A percentile compares a stretch with the other conserved stretches of the same genome.
Conservation (phyloP, 2,113 vertebrate species). For the Corythaeola cristata region DNA sequence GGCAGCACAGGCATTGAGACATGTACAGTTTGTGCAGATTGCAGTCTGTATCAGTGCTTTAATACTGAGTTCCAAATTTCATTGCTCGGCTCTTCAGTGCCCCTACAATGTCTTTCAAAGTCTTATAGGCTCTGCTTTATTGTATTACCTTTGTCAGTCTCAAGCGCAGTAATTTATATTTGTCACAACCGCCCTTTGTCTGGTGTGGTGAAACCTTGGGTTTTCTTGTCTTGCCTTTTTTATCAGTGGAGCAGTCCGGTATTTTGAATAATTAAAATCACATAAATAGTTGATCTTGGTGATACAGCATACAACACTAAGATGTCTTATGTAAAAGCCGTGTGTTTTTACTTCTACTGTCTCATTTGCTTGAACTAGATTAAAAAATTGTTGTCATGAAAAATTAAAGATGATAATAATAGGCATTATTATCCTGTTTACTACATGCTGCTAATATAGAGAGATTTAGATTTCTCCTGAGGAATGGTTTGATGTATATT, state of each 20-base stretch:
- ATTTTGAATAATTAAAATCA: slow-evolving; percentile 43
- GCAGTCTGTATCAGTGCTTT: not conserved
- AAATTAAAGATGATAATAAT: slow-evolving; percentile 60
- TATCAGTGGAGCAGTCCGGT: not conserved
- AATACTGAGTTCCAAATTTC: not conserved
- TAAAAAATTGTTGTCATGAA: slow-evolving; percentile 32
- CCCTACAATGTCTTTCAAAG: not conserved
- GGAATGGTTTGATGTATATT: slow-evolving; percentile 57
- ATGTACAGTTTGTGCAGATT: not conserved
- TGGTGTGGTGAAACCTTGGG: not conserved
- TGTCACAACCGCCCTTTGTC: slow-evolving; percentile 40
- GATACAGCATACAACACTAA: not conserved
- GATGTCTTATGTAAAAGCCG: not conserved
- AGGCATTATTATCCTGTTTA: slow-evolving; percentile 61
- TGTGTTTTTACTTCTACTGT: not conserved
- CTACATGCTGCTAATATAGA: slow-evolving; percentile 31
- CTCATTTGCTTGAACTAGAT: slow-evolving; percentile 20
- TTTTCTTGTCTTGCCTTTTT: not conserved
- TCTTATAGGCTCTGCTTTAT: slow-evolving; percentile 32
- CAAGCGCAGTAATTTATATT: slow-evolving; percentile 35
- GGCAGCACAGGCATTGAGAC: not conserved
- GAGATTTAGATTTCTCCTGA: slow-evolving; percentile 55
- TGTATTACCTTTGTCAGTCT: slow-evolving; percentile 32
- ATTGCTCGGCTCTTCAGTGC: not conserved
- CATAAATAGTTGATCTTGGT: slow-evolving; percentile 8